Base-by-base conservation (phyloP, 2,113 vertebrate species). In the Amia ocellicauda region DNA sequence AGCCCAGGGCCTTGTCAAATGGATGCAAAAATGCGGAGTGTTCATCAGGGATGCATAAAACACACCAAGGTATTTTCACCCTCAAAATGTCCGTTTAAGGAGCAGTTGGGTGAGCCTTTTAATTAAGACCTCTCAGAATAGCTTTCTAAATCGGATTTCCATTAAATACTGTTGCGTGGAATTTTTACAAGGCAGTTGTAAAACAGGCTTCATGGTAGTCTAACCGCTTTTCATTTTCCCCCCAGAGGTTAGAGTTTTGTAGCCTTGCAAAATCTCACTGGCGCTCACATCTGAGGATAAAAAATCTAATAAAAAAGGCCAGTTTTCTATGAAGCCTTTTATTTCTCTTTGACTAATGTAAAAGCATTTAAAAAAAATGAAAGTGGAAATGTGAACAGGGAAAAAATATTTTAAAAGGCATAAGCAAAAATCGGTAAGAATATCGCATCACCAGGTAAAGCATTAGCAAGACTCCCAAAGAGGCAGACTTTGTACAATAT, bases 51-150 rank as follows among this genome's bases (percentile, higher is more conserved):
- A 47, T 47, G 45, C n/a, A 17, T 47, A 19, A 17, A n/a, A 47
- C 5, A 36, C 11, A 36, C 31, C 31, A 41, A 55, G 57, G 60
- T 54, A 29, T 43, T 41, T 49, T 17, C 47, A 45, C 45, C 23
- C 11, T 27, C 29, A 26, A 11, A 13, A 52, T 29, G 45, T 2
- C 14, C 36, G 14, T 74, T 70, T 67, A 79, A 73, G 55, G 71
- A 53, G 45, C 66, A 68, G 49, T 29, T 29, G 66, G 69, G 51
- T 67, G 57, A 63, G 52, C 68, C 60, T 19, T 53, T 62, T 68
- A 76, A 78, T 79, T 78, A 78, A 82, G 69, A 62, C 72, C 63
- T 72, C 68, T 80, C 80, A 83, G 81, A 85, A 81, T 68, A 68
- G 70, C 77, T 67, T 64, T 68, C 23, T 22, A 80, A 85, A 81